Evolutionary conservation across 1,140 invertebrate species (phyloP).

Genomic region (Oryctes rhinoceros): DNA sequence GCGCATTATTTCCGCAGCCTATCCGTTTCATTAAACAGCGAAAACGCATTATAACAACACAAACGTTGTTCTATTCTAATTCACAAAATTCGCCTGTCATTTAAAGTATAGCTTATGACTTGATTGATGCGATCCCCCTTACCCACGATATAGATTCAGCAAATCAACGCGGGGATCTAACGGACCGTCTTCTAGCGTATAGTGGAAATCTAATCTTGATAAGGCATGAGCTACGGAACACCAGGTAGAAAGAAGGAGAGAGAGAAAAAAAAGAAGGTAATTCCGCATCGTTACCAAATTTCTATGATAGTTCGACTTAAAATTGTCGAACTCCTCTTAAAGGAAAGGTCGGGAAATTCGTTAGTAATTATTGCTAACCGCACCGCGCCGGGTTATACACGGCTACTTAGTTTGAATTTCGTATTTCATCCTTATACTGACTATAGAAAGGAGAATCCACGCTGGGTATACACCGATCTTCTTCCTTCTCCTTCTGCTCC

Average conservation of each 20-base stretch:
- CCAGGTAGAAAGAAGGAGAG: slow-evolving; percentile 17
- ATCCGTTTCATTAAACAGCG: background rate
- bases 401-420: slow-evolving; percentile 8
- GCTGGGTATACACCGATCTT: slow-evolving; percentile 43
- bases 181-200: background rate
- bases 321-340: background rate
- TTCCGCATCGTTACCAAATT: slow-evolving; percentile 48
- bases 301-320: slow-evolving; percentile 49
- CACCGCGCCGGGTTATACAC: slow-evolving; percentile 37
- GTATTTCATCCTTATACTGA: slow-evolving; percentile 26
- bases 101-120: slow-evolving; percentile 50
- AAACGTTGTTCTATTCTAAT: slow-evolving; percentile 45
- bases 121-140: slow-evolving; percentile 48
- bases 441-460: slow-evolving; percentile 1
- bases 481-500: slow-evolving; percentile 45
- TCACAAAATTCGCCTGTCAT: slow-evolving; percentile 49
- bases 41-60: slow-evolving; percentile 45
- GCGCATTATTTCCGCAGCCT: background rate
- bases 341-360: slow-evolving; percentile 45
- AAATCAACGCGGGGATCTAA: background rate
- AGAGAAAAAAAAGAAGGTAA: slow-evolving; percentile 48
- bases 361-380: slow-evolving; percentile 48
- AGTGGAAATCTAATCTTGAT: background rate
- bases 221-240: slow-evolving; percentile 35
- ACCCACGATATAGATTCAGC: slow-evolving; percentile 46